Conservation (phyloP, 2,113 vertebrate species). For the Taxidea taxus region DNA sequence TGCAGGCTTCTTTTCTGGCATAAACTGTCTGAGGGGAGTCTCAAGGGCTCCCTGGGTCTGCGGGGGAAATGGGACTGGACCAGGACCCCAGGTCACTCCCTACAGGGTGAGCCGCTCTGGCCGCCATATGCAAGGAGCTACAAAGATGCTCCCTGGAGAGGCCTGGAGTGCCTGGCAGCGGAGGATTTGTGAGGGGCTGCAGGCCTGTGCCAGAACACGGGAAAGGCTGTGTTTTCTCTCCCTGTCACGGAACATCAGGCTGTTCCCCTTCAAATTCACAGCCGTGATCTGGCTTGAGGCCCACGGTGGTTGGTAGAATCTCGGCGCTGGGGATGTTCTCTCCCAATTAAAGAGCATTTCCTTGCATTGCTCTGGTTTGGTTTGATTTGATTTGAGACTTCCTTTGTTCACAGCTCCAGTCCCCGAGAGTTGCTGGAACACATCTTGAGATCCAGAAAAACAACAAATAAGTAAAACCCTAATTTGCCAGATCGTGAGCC, state of each 20-base stretch:
- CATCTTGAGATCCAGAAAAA: background rate
- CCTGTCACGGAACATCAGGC: background rate
- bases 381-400: background rate
- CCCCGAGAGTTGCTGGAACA: background rate
- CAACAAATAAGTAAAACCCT: background rate
- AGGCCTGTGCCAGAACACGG: background rate
- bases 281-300: background rate
- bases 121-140: accelerated
- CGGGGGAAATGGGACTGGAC: accelerated
- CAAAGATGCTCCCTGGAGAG: background rate
- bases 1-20: background rate
- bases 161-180: accelerated
- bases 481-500: background rate
- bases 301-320: background rate
- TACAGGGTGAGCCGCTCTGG: accelerated
- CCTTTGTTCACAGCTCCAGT: background rate
- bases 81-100: too few relatives aligned
- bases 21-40: too few relatives aligned
- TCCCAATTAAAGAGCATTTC: background rate
- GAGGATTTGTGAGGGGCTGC: accelerated
- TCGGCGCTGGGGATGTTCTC: background rate
- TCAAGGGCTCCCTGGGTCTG: background rate
- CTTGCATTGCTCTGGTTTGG: too few relatives aligned
- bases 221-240: background rate
- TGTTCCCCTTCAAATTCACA: background rate